Evolutionary conservation across 2,113 vertebrate species (phyloP).

Genomic region (Peromyscus californicus): DNA sequence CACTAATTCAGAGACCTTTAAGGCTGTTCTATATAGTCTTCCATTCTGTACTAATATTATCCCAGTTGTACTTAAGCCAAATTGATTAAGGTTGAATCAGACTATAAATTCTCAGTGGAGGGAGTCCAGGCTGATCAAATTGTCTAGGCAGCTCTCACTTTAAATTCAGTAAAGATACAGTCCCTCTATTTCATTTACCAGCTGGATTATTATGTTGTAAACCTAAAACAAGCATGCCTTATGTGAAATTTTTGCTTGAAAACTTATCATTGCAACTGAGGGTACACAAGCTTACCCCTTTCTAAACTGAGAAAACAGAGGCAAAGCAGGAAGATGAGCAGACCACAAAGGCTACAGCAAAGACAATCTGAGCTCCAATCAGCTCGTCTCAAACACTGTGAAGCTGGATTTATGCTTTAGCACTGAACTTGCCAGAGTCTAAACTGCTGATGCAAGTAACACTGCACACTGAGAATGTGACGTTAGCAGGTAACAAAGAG

Average conservation of each 20-base stretch:
- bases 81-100: neutral
- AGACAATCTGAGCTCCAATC: neutral
- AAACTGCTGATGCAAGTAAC: conserved; percentile 1
- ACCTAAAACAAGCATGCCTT: neutral
- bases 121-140: neutral
- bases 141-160: neutral
- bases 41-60: neutral
- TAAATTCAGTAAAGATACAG: neutral
- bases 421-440: neutral
- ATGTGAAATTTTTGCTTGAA: neutral
- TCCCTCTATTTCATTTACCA: neutral
- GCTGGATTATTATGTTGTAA: neutral
- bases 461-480: neutral
- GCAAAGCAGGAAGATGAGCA: neutral
- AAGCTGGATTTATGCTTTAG: neutral
- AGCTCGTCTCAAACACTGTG: neutral
- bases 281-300: neutral
- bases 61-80: neutral
- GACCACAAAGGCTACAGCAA: neutral
- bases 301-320: neutral
- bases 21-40: neutral
- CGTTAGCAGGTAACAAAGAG: neutral
- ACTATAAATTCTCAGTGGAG: neutral
- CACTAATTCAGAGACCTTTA: neutral
- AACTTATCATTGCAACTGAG: neutral